These are phyloP conservation scores for Diorhabda carinulata DNA, from an alignment of 1,140 invertebrate species.

Conservation along the genomic window DNA sequence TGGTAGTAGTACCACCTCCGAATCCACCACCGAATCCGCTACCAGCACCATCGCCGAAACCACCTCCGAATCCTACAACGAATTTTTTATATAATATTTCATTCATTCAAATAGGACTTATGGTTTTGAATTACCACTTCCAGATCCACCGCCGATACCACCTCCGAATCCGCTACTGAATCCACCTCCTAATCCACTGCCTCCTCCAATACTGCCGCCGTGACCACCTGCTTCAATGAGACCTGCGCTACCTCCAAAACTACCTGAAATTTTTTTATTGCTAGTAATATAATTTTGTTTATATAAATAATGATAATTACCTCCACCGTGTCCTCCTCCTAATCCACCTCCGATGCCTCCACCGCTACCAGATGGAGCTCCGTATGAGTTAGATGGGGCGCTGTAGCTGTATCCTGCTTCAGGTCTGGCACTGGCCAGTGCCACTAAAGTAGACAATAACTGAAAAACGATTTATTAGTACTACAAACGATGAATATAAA, in stretches of 20 bases:
- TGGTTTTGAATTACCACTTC: background rate
- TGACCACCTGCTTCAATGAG: constrained; percentile 1
- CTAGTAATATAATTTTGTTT: too few species aligned
- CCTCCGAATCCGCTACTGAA: constrained; percentile 32
- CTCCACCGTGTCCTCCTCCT: constrained; percentile 29
- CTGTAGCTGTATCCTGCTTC: constrained; percentile 50
- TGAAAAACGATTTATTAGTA: constrained; percentile 22
- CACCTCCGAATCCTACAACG: constrained; percentile 15
- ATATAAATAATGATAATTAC: background rate
- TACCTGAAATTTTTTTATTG: background rate
- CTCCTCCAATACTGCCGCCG: background rate
- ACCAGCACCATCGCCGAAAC: constrained; percentile 32
- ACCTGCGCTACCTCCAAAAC: constrained; percentile 24
- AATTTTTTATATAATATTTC: background rate
- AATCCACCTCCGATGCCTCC: constrained; percentile 35
- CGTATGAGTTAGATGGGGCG: constrained; percentile 47
- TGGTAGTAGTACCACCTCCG: constrained; percentile 35
- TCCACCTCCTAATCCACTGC: constrained; percentile 26
- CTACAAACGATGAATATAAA: too few species aligned
- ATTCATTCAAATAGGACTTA: too few species aligned
- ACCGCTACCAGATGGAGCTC: constrained; percentile 43
- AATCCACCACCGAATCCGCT: constrained; percentile 18
- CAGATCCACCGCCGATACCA: constrained; percentile 28
- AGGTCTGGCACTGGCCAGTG: constrained; percentile 45
- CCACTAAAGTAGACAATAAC: constrained; percentile 44